Base-by-base conservation (phyloP, 2,888 invertebrate species). In the Lamproptera curius region DNA sequence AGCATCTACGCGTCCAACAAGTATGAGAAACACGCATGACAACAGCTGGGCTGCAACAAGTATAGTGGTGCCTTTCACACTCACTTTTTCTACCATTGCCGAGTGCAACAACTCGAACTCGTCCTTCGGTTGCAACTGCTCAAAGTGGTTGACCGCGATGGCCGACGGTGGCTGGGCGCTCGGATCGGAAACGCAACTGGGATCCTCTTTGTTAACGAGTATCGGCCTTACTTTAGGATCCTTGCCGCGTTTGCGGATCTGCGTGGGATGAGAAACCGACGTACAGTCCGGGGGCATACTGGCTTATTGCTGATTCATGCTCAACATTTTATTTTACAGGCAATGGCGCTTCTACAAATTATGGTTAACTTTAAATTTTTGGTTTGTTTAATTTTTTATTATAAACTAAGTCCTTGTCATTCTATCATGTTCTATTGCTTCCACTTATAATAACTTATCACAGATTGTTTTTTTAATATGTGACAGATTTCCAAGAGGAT, bases 71-170 rank as follows among this genome's bases (percentile, higher is more conserved):
- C 34, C 54, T 53, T 57, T 52, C 60, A 49, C 49, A 86, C 87
- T 87, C 86, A 87, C 87, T 87, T 84, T 86, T 69, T 85, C 86
- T 46, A 71, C 64, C 44, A 78, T 67, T 58, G 82, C 59, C 41
- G 83, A 77, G 55, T 88, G 86, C 67, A 87, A 73, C 65, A 88
- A 73, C 66, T 87, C 88, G 67, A 88, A 84, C 61, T 94, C 94
- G 85, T 96, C 96, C 88, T 95, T 95, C 42, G 96, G 95, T 60
- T 91, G 92, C 75, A 91, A 92, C 68, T 91, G 88, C 69, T 94
- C 94, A 81, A 95, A 95, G 79, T 93, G 92, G 89, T 95, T 95
- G 72, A 73, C 61, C 58, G 71, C 73, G 46, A 63, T 59, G 20
- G 65, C 53, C 55, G 62, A 66, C 40, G 89, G 76, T 55, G 87